Evolutionary conservation across 2,113 vertebrate genomes (phyloP).

Genomic region (Etheostoma cragini): DNA sequence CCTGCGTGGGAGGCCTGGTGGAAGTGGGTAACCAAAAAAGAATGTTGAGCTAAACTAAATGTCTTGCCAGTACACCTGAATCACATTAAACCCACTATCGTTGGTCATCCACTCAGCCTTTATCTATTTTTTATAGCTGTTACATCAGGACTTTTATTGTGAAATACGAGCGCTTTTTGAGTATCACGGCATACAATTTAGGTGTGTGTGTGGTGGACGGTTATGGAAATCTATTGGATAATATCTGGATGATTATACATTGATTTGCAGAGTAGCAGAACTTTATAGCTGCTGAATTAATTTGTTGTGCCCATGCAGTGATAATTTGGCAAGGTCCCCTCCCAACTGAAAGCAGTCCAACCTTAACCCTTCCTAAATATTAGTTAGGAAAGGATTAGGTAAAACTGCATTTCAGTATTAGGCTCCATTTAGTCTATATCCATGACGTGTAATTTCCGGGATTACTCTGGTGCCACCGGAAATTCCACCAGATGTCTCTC

Average conservation of each 20-base stretch:
- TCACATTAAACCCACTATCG: slow-evolving; percentile 82
- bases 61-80: slow-evolving; percentile 76
- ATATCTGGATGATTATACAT: slow-evolving; percentile 16
- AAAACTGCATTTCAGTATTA: too few species aligned
- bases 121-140: slow-evolving; percentile 74
- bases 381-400: too few species aligned
- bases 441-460: too few species aligned
- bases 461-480: too few species aligned
- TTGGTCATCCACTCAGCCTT: slow-evolving; percentile 52
- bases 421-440: too few species aligned
- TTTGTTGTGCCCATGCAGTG: neutral
- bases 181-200: slow-evolving; percentile 29
- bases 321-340: neutral
- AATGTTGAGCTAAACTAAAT: slow-evolving; percentile 63
- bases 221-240: slow-evolving; percentile 45
- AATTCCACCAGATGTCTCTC: too few species aligned
- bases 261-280: slow-evolving; percentile 5
- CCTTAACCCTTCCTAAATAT: neutral
- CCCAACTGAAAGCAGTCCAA: neutral
- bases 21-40: slow-evolving; percentile 61
- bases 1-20: slow-evolving; percentile 54
- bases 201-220: slow-evolving; percentile 22
- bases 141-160: slow-evolving; percentile 51
- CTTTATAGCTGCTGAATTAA: neutral
- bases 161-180: slow-evolving; percentile 27